Conservation (phyloP, 1,140 invertebrate genomes). For the Branchinecta lynchi region DNA sequence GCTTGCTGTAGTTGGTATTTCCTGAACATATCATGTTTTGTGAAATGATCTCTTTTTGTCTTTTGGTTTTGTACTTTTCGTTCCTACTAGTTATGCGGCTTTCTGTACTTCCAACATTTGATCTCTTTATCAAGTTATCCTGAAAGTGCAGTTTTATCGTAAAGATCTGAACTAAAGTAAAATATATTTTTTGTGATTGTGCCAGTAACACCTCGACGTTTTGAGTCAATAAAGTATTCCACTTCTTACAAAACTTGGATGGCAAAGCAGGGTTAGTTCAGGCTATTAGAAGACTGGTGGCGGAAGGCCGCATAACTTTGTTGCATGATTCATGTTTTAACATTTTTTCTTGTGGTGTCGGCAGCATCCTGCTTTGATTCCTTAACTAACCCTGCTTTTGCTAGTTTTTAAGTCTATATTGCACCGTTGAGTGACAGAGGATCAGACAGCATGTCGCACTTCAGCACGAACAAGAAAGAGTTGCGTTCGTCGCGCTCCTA, state of each 20-base stretch:
- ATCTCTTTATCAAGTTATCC: background rate
- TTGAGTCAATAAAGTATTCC: background rate
- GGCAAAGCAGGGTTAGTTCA: slow-evolving; percentile 8
- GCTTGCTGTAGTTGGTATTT: background rate
- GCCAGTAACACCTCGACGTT: background rate
- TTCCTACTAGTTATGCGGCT: slow-evolving; percentile 7
- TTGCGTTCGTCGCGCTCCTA: too few species aligned
- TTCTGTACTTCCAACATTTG: slow-evolving; percentile 1
- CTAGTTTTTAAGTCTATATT: background rate
- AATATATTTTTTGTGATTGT: slow-evolving; percentile 6
- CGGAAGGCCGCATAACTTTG: background rate
- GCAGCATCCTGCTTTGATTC: slow-evolving; percentile 1
- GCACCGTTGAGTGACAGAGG: background rate
- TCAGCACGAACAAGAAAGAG: background rate
- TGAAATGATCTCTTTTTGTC: background rate
- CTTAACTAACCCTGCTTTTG: slow-evolving; percentile 10
- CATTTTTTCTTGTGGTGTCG: background rate
- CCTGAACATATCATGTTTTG: background rate
- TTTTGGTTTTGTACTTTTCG: background rate
- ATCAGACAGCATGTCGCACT: background rate
- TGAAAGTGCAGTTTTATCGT: background rate
- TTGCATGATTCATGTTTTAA: slow-evolving; percentile 4
- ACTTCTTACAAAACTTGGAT: background rate
- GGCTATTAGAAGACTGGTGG: background rate
- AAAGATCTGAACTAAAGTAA: background rate